These are phyloP conservation scores for Ptychoptera contaminata DNA, from an alignment of 2,888 invertebrate genomes.

Conservation along the genomic window DNA sequence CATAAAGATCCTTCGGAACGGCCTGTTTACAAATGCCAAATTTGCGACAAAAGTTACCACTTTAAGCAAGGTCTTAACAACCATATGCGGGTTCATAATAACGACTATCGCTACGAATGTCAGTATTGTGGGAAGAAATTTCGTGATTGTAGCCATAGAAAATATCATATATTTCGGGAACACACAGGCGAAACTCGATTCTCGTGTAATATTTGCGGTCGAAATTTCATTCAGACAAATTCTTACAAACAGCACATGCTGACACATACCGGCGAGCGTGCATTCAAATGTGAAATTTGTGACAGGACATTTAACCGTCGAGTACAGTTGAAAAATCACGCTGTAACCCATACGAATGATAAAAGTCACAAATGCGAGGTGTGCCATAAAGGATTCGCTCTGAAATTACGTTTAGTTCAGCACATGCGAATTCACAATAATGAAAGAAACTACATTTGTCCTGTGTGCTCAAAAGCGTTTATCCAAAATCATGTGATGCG, in stretches of 20 bases:
- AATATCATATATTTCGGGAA: not conserved
- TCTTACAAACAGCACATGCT: not conserved
- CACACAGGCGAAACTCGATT: not conserved
- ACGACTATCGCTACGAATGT: not conserved
- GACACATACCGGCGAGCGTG: not conserved
- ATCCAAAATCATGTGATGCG: too few species aligned
- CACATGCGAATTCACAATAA: too few species aligned
- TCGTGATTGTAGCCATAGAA: not conserved
- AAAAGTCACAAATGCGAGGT: too few species aligned
- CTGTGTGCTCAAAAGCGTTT: too few species aligned
- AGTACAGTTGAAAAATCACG: not conserved
- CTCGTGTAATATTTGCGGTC: not conserved
- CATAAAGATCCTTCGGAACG: too few species aligned
- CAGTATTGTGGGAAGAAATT: constrained; percentile 1
- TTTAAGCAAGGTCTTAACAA: too few species aligned
- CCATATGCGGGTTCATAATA: not conserved
- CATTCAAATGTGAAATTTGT: not conserved
- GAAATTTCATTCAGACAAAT: not conserved
- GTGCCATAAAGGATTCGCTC: too few species aligned
- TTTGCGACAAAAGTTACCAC: too few species aligned
- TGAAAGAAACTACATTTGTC: too few species aligned
- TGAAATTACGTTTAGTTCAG: too few species aligned
- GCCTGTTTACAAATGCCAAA: too few species aligned
- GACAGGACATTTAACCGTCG: not conserved
- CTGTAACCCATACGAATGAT: too few species aligned